Conservation (phyloP, 2,797 vertebrate species). For the Austrolebias charrua region DNA sequence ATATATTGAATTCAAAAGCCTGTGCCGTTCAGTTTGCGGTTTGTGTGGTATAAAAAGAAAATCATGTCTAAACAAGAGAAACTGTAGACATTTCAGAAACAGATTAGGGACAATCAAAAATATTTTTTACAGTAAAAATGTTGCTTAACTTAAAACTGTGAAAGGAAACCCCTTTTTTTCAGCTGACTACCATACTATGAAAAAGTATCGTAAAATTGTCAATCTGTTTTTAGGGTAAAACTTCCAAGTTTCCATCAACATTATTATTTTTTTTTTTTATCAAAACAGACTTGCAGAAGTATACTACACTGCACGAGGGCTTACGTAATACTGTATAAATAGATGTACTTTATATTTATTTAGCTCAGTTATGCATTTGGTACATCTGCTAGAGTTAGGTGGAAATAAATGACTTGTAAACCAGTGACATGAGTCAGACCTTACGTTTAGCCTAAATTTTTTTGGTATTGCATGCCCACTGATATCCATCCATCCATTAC, state of each 20-base stretch:
- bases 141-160: slow-evolving; percentile 57
- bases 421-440: too few species aligned
- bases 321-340: not conserved
- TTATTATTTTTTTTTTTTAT: slow-evolving; percentile 22
- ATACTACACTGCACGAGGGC: not conserved
- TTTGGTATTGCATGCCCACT: too few species aligned
- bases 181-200: slow-evolving; percentile 76
- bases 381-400: too few species aligned
- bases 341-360: not conserved
- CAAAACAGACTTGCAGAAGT: slow-evolving; percentile 21
- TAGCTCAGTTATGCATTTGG: not conserved
- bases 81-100: slow-evolving; percentile 37
- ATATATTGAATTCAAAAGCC: slow-evolving; percentile 19
- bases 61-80: slow-evolving; percentile 38
- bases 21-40: slow-evolving; percentile 19
- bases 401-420: too few species aligned
- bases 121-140: slow-evolving; percentile 62
- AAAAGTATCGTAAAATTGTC: slow-evolving; percentile 79
- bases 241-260: slow-evolving; percentile 66
- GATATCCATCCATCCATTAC: too few species aligned
- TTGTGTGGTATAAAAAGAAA: slow-evolving; percentile 42
- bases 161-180: slow-evolving; percentile 68
- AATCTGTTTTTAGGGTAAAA: slow-evolving; percentile 73
- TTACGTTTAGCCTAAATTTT: too few species aligned
- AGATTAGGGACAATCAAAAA: slow-evolving; percentile 32